Base-by-base conservation (phyloP, 1,140 invertebrate genomes). In the Drosophila burlai region DNA sequence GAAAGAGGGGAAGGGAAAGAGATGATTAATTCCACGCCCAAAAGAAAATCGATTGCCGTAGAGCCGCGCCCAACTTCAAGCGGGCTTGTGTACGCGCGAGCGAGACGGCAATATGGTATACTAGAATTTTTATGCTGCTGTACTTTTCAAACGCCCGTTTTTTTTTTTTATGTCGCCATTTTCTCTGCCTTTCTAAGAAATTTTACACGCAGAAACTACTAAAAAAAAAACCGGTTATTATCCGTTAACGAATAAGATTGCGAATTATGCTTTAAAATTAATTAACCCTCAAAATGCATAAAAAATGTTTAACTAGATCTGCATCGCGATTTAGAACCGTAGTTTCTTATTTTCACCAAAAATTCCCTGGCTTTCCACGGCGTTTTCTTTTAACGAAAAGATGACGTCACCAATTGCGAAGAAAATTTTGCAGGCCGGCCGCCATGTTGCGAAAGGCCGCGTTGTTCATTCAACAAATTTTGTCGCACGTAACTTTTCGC, bases 321-420 rank as follows among this genome's bases (percentile, higher is more conserved):
- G 31, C 29, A 38, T 38, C 1, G 9, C 34, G 9, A 57, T n/a
- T 21, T 3, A 15, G 9, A 16, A 8, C 4, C 8, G 4, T 21
- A 4, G 13, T 10, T 21, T 38, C 8, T 2, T 1, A 21, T 24
- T 36, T 31, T 31, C 31, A 9, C 8, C 8, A 34, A 34, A 3
- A 10, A 34, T 34, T 34, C 21, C 21, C 54, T 8, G 8, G 21
- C 21, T 26, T 42, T 40, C 13, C 38, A 26, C 7, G 18, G 24
- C 29, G 6, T 54, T 65, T 68, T 67, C 40, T 31, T 15, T 55
- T 45, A 3, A 3, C 16, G 26, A 31, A 34, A 10, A 11, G 18
- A 68, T 87, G 84, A 87, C 84, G 84, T 87, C 84, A 87, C 52
- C 84, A 52, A 38, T 31, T 63, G 34, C 18, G 15, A 40, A 67